These are phyloP conservation scores for Bos javanicus DNA, from an alignment of 2,113 vertebrate genomes.

Conservation along the genomic window DNA sequence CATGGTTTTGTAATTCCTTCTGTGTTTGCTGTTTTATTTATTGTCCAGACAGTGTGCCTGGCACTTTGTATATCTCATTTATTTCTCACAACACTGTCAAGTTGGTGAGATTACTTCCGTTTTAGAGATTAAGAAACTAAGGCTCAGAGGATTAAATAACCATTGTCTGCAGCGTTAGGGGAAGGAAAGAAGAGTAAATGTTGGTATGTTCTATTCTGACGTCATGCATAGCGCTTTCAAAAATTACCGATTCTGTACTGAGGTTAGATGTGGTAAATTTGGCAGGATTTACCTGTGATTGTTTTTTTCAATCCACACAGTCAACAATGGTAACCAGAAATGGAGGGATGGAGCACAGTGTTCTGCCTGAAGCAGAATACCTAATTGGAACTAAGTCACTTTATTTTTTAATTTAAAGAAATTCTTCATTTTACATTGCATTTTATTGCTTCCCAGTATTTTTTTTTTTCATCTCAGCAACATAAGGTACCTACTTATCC, in stretches of 20 bases:
- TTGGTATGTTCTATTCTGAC: not conserved
- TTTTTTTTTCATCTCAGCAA: not conserved
- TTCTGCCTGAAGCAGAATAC: not conserved
- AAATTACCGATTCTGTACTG: not conserved
- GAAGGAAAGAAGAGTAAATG: not conserved
- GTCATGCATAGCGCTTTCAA: not conserved
- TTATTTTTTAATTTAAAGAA: not conserved
- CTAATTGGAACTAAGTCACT: not conserved
- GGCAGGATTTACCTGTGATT: not conserved
- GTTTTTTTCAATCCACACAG: not conserved
- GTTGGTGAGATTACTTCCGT: not conserved
- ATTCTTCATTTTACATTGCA: not conserved
- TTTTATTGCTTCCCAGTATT: not conserved
- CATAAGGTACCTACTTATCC: not conserved
- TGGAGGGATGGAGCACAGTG: not conserved
- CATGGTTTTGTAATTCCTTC: not conserved
- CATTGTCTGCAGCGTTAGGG: not conserved
- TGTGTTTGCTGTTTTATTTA: not conserved
- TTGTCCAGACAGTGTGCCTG: not conserved
- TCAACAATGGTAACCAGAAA: not conserved
- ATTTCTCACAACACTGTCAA: not conserved
- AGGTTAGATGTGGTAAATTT: not conserved
- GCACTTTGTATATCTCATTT: not conserved
- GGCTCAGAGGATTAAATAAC: not conserved
- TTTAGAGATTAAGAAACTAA: not conserved